Evolutionary conservation across 2,113 vertebrate genomes (phyloP).

Genomic region (Pica pica): DNA sequence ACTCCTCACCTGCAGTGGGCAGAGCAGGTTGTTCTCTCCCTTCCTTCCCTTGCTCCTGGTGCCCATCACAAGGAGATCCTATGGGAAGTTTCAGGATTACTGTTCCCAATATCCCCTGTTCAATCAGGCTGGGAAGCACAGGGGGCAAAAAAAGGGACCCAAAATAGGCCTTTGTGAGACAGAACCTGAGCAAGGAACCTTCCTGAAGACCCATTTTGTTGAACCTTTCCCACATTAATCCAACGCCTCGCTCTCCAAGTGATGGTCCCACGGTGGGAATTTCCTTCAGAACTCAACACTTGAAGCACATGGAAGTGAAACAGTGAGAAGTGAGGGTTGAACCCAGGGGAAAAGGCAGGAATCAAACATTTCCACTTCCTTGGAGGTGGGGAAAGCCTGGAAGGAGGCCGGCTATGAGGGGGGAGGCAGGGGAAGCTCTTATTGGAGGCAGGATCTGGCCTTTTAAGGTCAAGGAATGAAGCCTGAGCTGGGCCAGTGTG

Average conservation of each 20-base stretch:
- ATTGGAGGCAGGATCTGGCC: background rate
- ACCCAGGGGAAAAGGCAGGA: background rate
- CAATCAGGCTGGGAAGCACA: background rate
- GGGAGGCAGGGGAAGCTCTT: background rate
- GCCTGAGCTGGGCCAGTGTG: background rate
- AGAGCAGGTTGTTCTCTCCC: background rate
- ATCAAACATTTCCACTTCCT: background rate
- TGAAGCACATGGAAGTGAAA: background rate
- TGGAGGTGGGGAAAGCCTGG: background rate
- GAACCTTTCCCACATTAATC: background rate
- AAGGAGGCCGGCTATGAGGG: background rate
- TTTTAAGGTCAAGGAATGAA: constrained; percentile 25
- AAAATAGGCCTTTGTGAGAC: background rate
- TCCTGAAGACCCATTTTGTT: background rate
- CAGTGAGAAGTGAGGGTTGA: background rate
- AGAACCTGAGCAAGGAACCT: background rate
- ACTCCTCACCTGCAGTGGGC: background rate
- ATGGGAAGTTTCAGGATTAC: background rate
- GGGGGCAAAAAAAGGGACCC: background rate
- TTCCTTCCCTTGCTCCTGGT: background rate
- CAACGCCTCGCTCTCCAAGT: background rate
- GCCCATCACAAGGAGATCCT: background rate
- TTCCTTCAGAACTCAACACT: background rate
- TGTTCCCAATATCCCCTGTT: background rate
- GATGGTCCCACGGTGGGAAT: background rate